These are phyloP conservation scores for Ophraella communa DNA, from an alignment of 2,888 invertebrate genomes.

Conservation along the genomic window DNA sequence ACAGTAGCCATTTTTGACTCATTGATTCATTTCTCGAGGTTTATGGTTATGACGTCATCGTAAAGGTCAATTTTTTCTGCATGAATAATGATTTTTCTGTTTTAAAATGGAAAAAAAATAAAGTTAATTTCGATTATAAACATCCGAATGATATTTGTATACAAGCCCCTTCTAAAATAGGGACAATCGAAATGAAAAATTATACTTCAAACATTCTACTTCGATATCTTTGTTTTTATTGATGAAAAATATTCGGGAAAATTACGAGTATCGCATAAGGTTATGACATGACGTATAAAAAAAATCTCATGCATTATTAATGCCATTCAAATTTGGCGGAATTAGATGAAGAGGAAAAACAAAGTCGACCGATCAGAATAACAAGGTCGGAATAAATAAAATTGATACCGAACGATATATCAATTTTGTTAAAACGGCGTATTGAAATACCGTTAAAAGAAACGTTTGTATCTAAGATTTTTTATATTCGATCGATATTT, in stretches of 20 bases:
- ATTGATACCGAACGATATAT: slow-evolving; percentile 1
- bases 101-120: no score
- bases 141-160: no score
- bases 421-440: neutral
- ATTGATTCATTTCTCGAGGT: no score
- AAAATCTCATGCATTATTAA: slow-evolving; percentile 30
- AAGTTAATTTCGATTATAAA: no score
- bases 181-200: slow-evolving; percentile 3
- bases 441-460: neutral
- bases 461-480: neutral
- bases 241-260: neutral
- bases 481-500: neutral
- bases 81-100: no score
- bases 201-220: neutral
- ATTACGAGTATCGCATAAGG: slow-evolving; percentile 6
- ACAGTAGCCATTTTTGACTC: no score
- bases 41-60: no score
- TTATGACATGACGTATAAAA: slow-evolving; percentile 5
- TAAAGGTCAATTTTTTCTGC: no score
- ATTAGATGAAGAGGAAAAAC: slow-evolving; percentile 29
- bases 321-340: slow-evolving; percentile 27
- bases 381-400: slow-evolving; percentile 17
- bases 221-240: slow-evolving; percentile 5
- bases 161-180: no score
- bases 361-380: slow-evolving; percentile 21